phyloP scores from a whole-genome alignment of 2,113 vertebrate species.

The Heteronetta atricapilla region DNA sequence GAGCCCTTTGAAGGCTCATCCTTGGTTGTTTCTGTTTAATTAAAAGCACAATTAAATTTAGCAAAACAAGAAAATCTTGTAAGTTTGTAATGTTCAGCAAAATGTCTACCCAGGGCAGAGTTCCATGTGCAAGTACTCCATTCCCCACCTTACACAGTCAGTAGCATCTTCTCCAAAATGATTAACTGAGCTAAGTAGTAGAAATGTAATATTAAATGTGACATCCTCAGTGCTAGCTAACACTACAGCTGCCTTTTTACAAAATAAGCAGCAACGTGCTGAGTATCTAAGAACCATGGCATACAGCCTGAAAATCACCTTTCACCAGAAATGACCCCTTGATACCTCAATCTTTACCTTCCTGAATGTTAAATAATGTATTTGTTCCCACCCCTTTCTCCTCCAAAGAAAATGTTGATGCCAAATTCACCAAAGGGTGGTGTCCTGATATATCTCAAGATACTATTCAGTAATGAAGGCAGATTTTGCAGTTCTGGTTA shows the following conservation, averaged over 20 bases:
- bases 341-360: background rate
- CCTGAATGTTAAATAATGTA: background rate
- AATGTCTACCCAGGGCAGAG: background rate
- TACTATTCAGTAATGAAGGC: background rate
- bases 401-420: background rate
- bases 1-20: background rate
- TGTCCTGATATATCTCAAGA: background rate
- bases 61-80: background rate
- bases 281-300: background rate
- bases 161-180: background rate
- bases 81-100: background rate
- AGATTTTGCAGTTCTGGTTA: background rate
- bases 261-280: background rate
- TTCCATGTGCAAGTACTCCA: background rate
- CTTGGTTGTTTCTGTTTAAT: background rate
- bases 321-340: background rate
- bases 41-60: background rate
- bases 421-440: background rate
- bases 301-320: background rate
- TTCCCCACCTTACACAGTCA: background rate
- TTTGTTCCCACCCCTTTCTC: background rate
- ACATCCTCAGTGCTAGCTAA: background rate
- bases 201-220: slow-evolving; percentile 2
- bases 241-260: background rate
- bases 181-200: background rate